Evolutionary conservation across 2,113 vertebrate species (phyloP), one percentile per base, ranked within the genome.

Genomic region (Sylvilagus bachmani): DNA sequence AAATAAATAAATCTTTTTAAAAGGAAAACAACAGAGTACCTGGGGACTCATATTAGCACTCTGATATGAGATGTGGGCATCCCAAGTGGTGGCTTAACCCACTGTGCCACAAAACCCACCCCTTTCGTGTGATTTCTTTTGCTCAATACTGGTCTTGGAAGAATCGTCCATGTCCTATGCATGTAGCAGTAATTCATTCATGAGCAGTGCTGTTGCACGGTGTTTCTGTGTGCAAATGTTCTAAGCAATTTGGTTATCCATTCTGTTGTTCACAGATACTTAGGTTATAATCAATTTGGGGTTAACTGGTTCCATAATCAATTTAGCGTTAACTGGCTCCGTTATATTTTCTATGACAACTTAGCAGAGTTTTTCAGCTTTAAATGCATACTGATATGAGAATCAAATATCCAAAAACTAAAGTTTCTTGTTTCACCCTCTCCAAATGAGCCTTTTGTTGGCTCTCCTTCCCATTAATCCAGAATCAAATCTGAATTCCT

Each of bases 401-500:
- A 94, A 64, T 75, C 33, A 71, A 67, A 73, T 61, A 51, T 5
- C n/a, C 33, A 66, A 6, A 86, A 79, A 86, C 78, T n/a, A 83
- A 92, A 92, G 29, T 21, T 62, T 13, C 74, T 62, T 13, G 38
- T 91, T 93, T 88, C 9, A 77, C 17, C 13, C n/a, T 87, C n/a
- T 92, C 49, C 73, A 74, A 83, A 16, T 67, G 66, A 75, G 21
- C 85, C 64, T 53, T 73, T 62, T 78, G 10, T 79, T 67, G 17
- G 2, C 13, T 81, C 13, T 25, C 33, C 9, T 21, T 86, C 36
- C 14, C 33, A 55, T 25, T 67, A 58, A 21, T 10, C 61, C 51
- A 75, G 31, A 93, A 87, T 83, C 70, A 91, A 93, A 84, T 53
- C 12, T 49, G 66, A 91, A 79, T 86, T 93, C 38, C 33, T 25